Evolutionary conservation across 2,888 invertebrate species (phyloP), one percentile per base, ranked within the genome.

Genomic region (Acleris sparsana): DNA sequence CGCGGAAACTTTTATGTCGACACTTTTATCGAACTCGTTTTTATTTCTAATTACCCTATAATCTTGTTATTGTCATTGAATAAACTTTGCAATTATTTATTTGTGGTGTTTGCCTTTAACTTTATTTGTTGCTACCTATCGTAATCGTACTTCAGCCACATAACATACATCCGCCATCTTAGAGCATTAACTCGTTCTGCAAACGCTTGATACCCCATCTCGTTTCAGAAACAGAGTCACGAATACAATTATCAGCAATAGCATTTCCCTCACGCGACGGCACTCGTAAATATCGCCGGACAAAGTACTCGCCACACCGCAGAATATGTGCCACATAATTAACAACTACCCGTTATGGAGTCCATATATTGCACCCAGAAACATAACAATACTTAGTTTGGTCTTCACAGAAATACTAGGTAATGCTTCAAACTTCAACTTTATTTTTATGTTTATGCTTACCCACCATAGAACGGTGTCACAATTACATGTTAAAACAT

Each of bases 341-440:
- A 90, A 86, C 88, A 87, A 88, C 86, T 85, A 80, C 80, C 79
- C 76, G 82, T 84, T 86, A 88, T 85, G 85, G 88, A 82, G 80
- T 89, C 88, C 86, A 88, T 77, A 77, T 62, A 71, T 75, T 77
- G 80, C 82, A 80, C 72, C 77, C 80, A 81, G 87, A 87, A 89
- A 88, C 88, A 89, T 88, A 84, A 80, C 78, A 74, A 78, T 76
- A 53, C 79, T 86, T 87, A 87, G 88, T 85, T 64, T 60, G 48
- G 48, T 59, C 43, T 53, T 43, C 43, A 49, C 64, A 29, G 11
- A 29, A 33, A 33, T 33, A 33, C 33, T 29, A 29, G 7, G 9
- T 29, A 7, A 29, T 16, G 43, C n/a, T 44, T 13, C 5, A 16
- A 43, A 16, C 43, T 43, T 43, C 16, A 44, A 44, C 13, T 44